phyloP scores from a whole-genome alignment of 2,113 vertebrate species.

The Natator depressus region DNA sequence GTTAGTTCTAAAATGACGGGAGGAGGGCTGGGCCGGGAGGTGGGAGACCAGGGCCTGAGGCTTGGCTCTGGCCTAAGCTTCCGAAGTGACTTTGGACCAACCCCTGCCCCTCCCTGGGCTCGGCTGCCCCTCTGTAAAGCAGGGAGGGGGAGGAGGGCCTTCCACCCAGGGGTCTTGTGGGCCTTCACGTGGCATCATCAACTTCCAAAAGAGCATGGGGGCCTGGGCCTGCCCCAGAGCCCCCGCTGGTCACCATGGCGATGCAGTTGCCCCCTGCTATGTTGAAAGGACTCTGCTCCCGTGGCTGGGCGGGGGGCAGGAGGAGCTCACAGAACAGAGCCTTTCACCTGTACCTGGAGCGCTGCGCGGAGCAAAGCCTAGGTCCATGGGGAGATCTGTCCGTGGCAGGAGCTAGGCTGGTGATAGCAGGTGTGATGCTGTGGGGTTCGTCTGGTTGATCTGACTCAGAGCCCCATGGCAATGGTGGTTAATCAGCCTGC shows the following conservation, averaged over 20 bases:
- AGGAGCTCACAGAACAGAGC: background rate
- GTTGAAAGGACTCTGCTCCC: background rate
- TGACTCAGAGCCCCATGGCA: background rate
- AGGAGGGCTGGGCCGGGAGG: background rate
- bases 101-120: background rate
- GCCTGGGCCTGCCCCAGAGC: background rate
- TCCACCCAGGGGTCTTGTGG: background rate
- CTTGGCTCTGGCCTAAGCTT: background rate
- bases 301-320: no score
- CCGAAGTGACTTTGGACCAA: background rate
- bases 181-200: background rate
- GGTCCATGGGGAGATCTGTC: background rate
- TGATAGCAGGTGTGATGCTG: rapidly evolving
- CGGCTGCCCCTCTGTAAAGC: background rate
- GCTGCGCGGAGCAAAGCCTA: background rate
- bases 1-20: background rate
- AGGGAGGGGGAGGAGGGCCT: background rate
- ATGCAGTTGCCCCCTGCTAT: background rate
- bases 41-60: background rate
- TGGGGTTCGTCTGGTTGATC: background rate
- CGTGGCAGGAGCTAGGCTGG: background rate
- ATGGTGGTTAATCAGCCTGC: background rate
- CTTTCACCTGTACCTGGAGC: background rate
- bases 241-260: background rate
- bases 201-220: background rate